These are phyloP conservation scores for Grus americana DNA, from an alignment of 2,113 vertebrate species.

Conservation along the genomic window DNA sequence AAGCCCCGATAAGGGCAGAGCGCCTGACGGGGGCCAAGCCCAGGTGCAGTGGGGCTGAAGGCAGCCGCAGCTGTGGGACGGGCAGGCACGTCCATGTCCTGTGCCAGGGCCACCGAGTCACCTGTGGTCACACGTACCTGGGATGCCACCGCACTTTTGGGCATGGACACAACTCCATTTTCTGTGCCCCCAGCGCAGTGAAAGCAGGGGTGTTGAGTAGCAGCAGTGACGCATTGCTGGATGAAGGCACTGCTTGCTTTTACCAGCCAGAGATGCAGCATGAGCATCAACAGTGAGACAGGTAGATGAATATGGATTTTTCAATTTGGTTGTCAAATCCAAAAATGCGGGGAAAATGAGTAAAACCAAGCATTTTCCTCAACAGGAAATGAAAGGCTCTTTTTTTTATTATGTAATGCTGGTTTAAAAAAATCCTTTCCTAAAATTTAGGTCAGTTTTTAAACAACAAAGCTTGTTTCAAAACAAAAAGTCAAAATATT, in stretches of 20 bases:
- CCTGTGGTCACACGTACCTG: rapidly evolving
- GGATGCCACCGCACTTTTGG: not conserved
- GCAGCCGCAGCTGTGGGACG: rapidly evolving
- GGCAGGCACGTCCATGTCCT: not conserved
- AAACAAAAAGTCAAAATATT: conserved; percentile 68
- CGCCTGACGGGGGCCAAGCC: not conserved
- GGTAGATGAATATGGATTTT: conserved; percentile 44
- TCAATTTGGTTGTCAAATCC: not conserved
- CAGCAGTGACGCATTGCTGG: not conserved
- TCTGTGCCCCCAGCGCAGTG: not conserved
- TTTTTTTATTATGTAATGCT: not conserved
- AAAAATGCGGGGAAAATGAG: not conserved
- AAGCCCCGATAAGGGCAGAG: not conserved
- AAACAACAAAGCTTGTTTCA: conserved; percentile 45
- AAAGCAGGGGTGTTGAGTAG: not conserved
- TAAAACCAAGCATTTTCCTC: not conserved
- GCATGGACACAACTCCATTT: not conserved
- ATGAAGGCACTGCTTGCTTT: not conserved
- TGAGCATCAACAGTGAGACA: not conserved
- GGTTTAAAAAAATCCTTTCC: not conserved
- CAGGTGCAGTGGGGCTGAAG: not conserved
- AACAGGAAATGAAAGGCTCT: not conserved
- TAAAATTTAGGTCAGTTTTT: conserved; percentile 53
- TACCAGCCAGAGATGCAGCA: not conserved
- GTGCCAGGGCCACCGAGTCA: rapidly evolving